These are phyloP conservation scores for Stigmatopora nigra DNA, from an alignment of 2,113 vertebrate species.

Conservation along the genomic window DNA sequence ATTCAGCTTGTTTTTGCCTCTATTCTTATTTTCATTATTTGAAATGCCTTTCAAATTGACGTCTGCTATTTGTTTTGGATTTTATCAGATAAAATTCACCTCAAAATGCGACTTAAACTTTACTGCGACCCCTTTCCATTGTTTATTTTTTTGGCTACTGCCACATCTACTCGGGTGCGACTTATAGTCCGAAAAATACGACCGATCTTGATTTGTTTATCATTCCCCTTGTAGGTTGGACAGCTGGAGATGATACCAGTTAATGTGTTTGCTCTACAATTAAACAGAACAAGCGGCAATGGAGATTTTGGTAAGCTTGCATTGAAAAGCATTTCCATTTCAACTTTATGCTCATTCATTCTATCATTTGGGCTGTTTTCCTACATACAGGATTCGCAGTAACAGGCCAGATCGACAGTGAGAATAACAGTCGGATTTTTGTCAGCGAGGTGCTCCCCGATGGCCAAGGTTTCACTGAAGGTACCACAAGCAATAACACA, in stretches of 20 bases:
- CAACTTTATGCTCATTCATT: not conserved
- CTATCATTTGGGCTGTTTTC: slow-evolving; percentile 2
- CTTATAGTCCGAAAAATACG: too few relatives aligned
- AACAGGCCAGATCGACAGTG: slow-evolving; percentile 77
- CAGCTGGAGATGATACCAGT: slow-evolving; percentile 81
- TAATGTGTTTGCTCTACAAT: slow-evolving; percentile 71
- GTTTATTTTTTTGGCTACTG: too few relatives aligned
- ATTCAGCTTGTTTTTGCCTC: too few relatives aligned
- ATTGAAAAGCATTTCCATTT: not conserved
- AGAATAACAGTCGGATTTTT: slow-evolving; percentile 75
- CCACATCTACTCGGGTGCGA: too few relatives aligned
- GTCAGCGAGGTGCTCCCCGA: slow-evolving; percentile 83
- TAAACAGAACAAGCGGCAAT: slow-evolving; percentile 69
- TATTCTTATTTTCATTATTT: too few relatives aligned
- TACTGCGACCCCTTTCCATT: too few relatives aligned
- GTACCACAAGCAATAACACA: slow-evolving; percentile 45
- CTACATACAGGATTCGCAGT: slow-evolving; percentile 79
- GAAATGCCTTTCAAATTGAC: too few relatives aligned
- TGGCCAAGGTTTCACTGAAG: slow-evolving; percentile 79
- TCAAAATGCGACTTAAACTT: too few relatives aligned
- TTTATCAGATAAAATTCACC: too few relatives aligned
- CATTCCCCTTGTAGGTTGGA: slow-evolving; percentile 69
- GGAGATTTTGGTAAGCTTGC: slow-evolving; percentile 81
- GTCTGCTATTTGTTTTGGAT: too few relatives aligned
- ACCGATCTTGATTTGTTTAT: slow-evolving; percentile 23